Conservation (phyloP, 2,797 vertebrate genomes). For the Myotis myotis region DNA sequence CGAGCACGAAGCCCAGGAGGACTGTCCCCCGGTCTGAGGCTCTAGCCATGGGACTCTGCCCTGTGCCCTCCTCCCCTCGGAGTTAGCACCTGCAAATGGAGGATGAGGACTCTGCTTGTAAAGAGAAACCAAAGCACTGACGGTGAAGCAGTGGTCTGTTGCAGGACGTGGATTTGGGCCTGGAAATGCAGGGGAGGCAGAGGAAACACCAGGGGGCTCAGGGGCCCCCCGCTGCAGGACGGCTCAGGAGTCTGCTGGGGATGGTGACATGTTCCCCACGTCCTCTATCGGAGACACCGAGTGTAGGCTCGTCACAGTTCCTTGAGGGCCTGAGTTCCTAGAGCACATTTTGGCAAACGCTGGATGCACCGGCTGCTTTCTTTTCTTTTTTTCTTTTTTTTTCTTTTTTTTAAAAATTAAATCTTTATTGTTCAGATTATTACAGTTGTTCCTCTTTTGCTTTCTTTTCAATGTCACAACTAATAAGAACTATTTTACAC, state of each 20-base stretch:
- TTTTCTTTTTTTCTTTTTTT: no score
- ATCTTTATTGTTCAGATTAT: no score
- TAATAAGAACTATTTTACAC: neutral
- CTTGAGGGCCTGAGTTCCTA: neutral
- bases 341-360: neutral
- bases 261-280: rapidly evolving
- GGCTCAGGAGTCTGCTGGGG: neutral
- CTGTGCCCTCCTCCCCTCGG: neutral
- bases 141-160: neutral
- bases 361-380: neutral
- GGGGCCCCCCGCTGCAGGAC: neutral
- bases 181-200: neutral
- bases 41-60: neutral
- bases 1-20: neutral
- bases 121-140: neutral
- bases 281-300: neutral
- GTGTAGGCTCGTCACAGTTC: neutral
- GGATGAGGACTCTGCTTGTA: neutral
- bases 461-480: slow-evolving; percentile 19
- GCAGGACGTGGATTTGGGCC: neutral
- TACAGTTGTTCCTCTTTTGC: no score
- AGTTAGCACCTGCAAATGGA: neutral
- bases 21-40: neutral
- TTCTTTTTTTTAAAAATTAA: no score
- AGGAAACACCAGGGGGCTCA: neutral